Percentiles rank a stretch among this genome's conserved stretches.
Evolutionary conservation across 2,888 invertebrate species (phyloP).

Genomic region (Pheosia gnoma): DNA sequence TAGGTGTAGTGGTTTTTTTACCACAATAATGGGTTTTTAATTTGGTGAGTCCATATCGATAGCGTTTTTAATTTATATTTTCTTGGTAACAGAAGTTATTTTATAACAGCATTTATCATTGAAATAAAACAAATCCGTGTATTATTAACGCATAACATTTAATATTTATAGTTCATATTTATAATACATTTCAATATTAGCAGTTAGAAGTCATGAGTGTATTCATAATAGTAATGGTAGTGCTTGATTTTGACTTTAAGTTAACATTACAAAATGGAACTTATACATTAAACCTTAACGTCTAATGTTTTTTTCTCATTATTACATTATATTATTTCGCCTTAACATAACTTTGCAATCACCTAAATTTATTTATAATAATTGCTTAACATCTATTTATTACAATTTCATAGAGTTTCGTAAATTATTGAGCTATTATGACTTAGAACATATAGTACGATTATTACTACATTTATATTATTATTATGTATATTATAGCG

Average conservation of each 20-base stretch:
- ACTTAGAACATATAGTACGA: slow-evolving; percentile 49
- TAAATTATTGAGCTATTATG: slow-evolving; percentile 80
- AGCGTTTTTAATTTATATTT: too few relatives aligned
- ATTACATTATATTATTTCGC: slow-evolving; percentile 53
- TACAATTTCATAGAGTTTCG: slow-evolving; percentile 66
- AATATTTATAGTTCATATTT: slow-evolving; percentile 85
- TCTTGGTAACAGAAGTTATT: too few relatives aligned
- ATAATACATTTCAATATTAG: slow-evolving; percentile 85
- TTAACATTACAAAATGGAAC: slow-evolving; percentile 83
- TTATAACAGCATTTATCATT: too few relatives aligned
- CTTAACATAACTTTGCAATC: slow-evolving; percentile 45
- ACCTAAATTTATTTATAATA: slow-evolving; percentile 54
- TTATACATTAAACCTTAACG: slow-evolving; percentile 61
- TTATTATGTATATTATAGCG: slow-evolving; percentile 54
- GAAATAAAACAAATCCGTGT: slow-evolving; percentile 68
- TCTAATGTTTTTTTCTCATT: slow-evolving; percentile 60
- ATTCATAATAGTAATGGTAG: slow-evolving; percentile 81
- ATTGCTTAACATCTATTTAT: slow-evolving; percentile 67
- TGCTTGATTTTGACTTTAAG: slow-evolving; percentile 77
- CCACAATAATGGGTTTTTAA: too few relatives aligned
- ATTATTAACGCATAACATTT: slow-evolving; percentile 90
- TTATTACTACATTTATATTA: slow-evolving; percentile 49
- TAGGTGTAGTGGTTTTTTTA: neutral
- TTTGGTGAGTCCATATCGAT: too few relatives aligned
- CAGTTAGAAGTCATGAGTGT: slow-evolving; percentile 82